Base-by-base conservation (phyloP, 64 coral and sea anemone species). In the Montipora foliosa region DNA sequence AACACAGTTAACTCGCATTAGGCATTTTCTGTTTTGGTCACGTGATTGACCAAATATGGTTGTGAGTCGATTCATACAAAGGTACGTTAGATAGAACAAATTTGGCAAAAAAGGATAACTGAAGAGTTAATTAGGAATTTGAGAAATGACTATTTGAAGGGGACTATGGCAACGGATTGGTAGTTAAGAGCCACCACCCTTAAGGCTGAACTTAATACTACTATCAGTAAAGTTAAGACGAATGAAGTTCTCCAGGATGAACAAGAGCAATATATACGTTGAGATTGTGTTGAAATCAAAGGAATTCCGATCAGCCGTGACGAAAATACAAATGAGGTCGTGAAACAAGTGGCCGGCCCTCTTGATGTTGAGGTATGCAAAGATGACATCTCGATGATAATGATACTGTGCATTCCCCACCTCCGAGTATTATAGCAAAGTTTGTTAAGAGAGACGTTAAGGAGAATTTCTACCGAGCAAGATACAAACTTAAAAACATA, bases 401-500 rank as follows among this genome's bases (percentile, higher is more conserved):
- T 17, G 83, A 29, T 49, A 87, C 14, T 29, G 57, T 15, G 62
- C 83, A 87, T 50, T 25, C 58, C 49, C 83, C 83, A 7, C 25
- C 25, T 49, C 83, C 83, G 59, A 68, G 44, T 15, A 87, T 87
- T 50, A 87, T 87, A 49, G 83, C 62, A 16, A 49, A 69, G 47
- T 87, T 87, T 70, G 83, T 87, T 15, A 67, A 64, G 61, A 91
- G 89, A 52, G 77, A 81, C 25, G 10, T 80, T 21, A 81, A 69
- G 59, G 77, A 80, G 49, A 78, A 91, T 16, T 81, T 90, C 16
- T 81, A 90, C 47, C 74, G 76, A 81, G 77, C 58, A 48, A 81
- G 48, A 50, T 90, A 67, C 16, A 90, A 90, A 80, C 75, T 90
- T n/a, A 90, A 90, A 90, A 66, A 80, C 61, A n/a, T 68, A 25